Base-by-base conservation (phyloP, 92 coral and sea anemone genomes). In the Epizoanthus scotinus region DNA sequence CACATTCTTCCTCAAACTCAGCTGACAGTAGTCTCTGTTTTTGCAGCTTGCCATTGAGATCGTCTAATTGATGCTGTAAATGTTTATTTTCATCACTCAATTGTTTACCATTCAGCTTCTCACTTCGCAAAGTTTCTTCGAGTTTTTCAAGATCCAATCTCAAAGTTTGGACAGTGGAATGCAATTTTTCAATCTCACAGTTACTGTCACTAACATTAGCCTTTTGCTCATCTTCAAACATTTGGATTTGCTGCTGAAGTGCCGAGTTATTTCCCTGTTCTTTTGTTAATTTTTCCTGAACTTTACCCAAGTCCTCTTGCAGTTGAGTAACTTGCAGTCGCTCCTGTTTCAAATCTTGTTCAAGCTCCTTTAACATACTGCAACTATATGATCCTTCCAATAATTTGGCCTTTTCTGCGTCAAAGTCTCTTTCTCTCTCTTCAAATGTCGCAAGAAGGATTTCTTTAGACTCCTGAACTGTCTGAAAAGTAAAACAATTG, bases 1-100 rank as follows among this genome's bases (percentile, higher is more conserved):
- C 81, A 50, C 90, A 84, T 63, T 90, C 88, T 50, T 92, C 90
- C 60, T 90, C 87, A 15, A 90, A 79, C 34, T 90, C 97, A 3
- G 81, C 53, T 10, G 89, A 87, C 38, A 78, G 68, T 17, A 77
- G 82, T 6, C 64, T 60, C 26, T 85, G 82, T 15, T 64, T 64
- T 24, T 25, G 19, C 38, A 84, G 79, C 65, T 87, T 55, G 26
- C 84, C 81, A 52, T 63, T 71, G 17, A 71, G 49, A 38, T 21
- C n/a, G 34, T 73, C 65, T 40, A 84, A 40, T 20, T 82, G 79
- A 8, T 25, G 21, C 50, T 61, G 8, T 75, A 87, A 47, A 78
- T 61, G 6, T 5, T 77, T 24, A 58, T 78, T 79, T 65, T 84
- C 87, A 5, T 84, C 78, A 2, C 61, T 55, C 70, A 87, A 57